phyloP scores from a whole-genome alignment of 2,113 vertebrate species.

The Aphelocoma coerulescens region DNA sequence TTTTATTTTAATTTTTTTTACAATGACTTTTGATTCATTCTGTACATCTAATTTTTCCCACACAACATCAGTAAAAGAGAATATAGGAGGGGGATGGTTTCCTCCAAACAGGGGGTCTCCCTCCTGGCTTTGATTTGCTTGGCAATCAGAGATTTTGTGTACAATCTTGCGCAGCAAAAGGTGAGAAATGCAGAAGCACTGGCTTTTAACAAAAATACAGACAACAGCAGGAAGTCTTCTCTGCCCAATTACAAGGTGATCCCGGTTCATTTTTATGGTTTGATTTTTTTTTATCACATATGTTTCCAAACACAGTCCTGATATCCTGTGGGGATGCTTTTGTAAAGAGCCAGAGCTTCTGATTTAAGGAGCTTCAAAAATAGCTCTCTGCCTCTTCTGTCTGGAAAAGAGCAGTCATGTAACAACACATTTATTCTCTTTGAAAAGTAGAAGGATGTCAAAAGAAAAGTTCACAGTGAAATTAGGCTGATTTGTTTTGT shows the following conservation, averaged over 20 bases:
- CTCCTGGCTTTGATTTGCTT: conserved; percentile 70
- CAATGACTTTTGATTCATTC: conserved; percentile 57
- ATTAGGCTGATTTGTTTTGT: conserved; percentile 76
- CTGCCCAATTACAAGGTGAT: conserved; percentile 82
- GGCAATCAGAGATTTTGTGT: conserved; percentile 74
- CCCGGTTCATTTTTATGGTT: conserved; percentile 77
- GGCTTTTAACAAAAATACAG: conserved; percentile 69
- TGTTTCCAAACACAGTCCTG: conserved; percentile 78
- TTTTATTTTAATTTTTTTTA: conserved; percentile 31
- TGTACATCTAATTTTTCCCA: conserved; percentile 67
- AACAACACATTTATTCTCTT: conserved; percentile 76
- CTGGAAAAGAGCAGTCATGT: conserved; percentile 70
- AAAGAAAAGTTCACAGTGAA: conserved; percentile 74
- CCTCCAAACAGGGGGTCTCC: conserved; percentile 70
- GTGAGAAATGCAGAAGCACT: conserved; percentile 69
- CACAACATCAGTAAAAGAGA: conserved; percentile 61
- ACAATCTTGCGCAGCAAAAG: conserved; percentile 67
- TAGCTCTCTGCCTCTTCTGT: conserved; percentile 74
- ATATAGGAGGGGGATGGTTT: conserved; percentile 65
- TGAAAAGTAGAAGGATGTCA: conserved; percentile 77
- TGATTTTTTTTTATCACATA: conserved; percentile 79
- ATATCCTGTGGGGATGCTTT: conserved; percentile 80
- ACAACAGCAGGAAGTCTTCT: conserved; percentile 73
- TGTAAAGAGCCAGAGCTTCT: conserved; percentile 79
- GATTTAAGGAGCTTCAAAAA: conserved; percentile 81